Percentiles rank a stretch among this genome's conserved stretches.
Evolutionary conservation across 1,140 invertebrate genomes (phyloP).

Genomic region (Agrypnia vestita): DNA sequence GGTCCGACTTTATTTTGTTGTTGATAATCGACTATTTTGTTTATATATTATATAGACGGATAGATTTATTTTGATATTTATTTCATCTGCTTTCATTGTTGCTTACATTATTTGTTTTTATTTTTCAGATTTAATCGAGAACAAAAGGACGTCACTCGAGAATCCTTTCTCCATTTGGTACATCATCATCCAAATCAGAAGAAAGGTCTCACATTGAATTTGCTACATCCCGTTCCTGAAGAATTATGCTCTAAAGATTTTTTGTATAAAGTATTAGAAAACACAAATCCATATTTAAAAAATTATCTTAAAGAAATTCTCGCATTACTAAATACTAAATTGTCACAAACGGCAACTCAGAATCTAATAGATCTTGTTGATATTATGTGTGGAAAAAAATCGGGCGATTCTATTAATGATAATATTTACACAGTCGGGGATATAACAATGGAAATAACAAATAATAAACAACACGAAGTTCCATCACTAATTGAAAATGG

Average conservation of each 20-base stretch:
- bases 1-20: no score
- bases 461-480: no score
- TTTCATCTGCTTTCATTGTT: no score
- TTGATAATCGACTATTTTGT: no score
- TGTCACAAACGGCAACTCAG: constrained; percentile 61
- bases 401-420: constrained; percentile 22
- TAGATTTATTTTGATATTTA: no score
- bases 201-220: constrained; percentile 64
- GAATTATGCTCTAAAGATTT: constrained; percentile 65
- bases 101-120: no score
- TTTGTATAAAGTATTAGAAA: constrained; percentile 64
- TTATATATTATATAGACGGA: no score
- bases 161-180: constrained; percentile 18
- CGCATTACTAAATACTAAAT: constrained; percentile 63
- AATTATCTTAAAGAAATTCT: constrained; percentile 66
- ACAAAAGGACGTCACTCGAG: neutral
- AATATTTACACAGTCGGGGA: constrained; percentile 31
- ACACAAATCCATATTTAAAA: constrained; percentile 66
- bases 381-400: constrained; percentile 63
- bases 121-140: constrained; percentile 22
- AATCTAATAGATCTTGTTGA: constrained; percentile 66
- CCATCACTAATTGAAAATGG: constrained; percentile 8
- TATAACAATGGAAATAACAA: constrained; percentile 3
- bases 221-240: constrained; percentile 64
- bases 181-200: constrained; percentile 64